Evolutionary conservation across 2,113 vertebrate genomes (phyloP).

Genomic region (Amphiprion percula): DNA sequence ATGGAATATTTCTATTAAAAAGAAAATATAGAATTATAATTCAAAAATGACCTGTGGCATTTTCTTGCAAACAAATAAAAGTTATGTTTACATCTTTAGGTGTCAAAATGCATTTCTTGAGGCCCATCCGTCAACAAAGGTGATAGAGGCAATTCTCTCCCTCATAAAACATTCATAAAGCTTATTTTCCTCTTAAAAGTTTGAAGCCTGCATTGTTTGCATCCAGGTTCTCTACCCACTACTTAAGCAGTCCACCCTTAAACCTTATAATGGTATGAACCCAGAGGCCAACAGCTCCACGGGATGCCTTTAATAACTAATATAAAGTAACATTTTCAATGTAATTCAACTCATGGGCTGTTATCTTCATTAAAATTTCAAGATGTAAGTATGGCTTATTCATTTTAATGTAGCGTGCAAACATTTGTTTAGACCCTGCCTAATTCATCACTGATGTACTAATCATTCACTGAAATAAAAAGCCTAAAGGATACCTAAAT

Average conservation of each 20-base stretch:
- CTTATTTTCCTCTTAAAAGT: neutral
- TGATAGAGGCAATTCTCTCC: neutral
- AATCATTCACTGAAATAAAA: conserved; percentile 32
- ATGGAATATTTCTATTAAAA: neutral
- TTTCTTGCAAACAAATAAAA: conserved; percentile 12
- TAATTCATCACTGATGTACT: conserved; percentile 30
- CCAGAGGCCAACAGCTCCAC: neutral
- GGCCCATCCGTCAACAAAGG: neutral
- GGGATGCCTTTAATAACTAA: neutral
- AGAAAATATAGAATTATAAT: neutral
- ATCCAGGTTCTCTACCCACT: neutral
- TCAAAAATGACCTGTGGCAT: neutral
- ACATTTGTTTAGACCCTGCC: conserved; percentile 18
- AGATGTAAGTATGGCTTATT: conserved; percentile 2
- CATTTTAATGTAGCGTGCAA: conserved; percentile 6
- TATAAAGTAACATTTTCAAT: neutral
- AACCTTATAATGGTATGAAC: no score
- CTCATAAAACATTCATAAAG: neutral
- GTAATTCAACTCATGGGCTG: conserved; percentile 4
- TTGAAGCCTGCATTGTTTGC: neutral
- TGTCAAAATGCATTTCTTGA: neutral
- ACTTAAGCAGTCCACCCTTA: no score
- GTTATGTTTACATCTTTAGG: neutral
- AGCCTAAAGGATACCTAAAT: conserved; percentile 2
- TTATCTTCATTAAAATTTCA: conserved; percentile 18